Evolutionary conservation across 2,113 vertebrate species (phyloP), one percentile per base, ranked within the genome.

Genomic region (Oenanthe melanoleuca): DNA sequence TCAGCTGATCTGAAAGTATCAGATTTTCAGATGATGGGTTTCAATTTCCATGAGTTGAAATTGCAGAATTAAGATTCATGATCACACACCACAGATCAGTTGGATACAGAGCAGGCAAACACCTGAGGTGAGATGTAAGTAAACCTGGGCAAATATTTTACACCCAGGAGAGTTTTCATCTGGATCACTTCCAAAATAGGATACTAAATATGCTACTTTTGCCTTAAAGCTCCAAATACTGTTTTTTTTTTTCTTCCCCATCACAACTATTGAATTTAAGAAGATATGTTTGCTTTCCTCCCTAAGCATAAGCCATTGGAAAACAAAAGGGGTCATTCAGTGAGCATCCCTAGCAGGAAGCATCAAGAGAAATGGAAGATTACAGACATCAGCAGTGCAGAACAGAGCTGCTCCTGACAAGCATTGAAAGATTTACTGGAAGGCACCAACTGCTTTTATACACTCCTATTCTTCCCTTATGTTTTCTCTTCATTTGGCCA

Each of bases 251-350:
- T 63, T 5, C 4, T 77, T 66, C 14, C 29, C 14, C 16, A 44
- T 31, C 33, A 71, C 25, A 80, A 37, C 23, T 82, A 72, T 19
- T 50, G 55, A 82, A 42, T 55, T 40, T 60, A 63, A 77, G 42
- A 86, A 86, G 12, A 50, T 26, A 49, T 7, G 8, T 57, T 89
- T 86, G 23, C n/a, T 84, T 91, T 92, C 33, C 23, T 88, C 52
- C 28, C 20, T 91, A 69, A 94, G 34, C 6, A 44, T 49, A 88
- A 95, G 34, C 59, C 29, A 65, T 26, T 77, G 34, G 66, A 89
- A 88, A 91, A 85, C 26, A 89, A 82, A 95, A 65, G 61, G 72
- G 29, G 52, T 86, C 34, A 64, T 88, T 95, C 71, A 83, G 81
- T 0, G 3, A 89, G 24, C 56, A 82, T 70, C 74, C 59, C 23